Base-by-base conservation (phyloP, 2,888 invertebrate genomes). In the Prosapia bicincta region DNA sequence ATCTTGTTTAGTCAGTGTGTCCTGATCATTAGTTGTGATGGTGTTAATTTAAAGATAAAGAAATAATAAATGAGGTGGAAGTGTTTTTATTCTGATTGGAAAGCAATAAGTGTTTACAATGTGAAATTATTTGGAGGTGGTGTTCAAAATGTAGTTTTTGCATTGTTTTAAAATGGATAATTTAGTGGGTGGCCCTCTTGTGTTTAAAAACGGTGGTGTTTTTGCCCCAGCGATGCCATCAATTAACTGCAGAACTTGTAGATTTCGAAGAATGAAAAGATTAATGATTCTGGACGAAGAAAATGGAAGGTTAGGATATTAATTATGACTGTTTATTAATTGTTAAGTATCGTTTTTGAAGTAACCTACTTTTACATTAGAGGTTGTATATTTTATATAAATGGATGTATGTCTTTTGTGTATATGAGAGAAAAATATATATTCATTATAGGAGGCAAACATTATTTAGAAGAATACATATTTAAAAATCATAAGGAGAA, bases 181-280 rank as follows among this genome's bases (percentile, higher is more conserved):
- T 15, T 23, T 25, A 25, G 24, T 71, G 13, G 25, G 15, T 15
- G 69, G 54, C 2, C 74, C 78, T 6, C 74, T 81, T 38, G 80
- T 81, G 72, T 80, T 81, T 72, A 74, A 76, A 66, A 79, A 80
- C 54, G 80, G 80, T 9, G 81, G 80, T 20, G 77, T 81, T 28
- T 80, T 81, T 68, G 77, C 76, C 26, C 76, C 74, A 13, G 76
- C 72, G n/a, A 77, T 78, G 69, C 81, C 81, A 24, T 79, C 80
- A 23, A 80, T 81, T 66, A 77, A 78, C 67, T 81, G 80, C 77
- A 74, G 74, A 24, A 81, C 81, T 7, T 80, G 81, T 72, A 79
- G 79, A 30, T 76, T 74, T n/a, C 74, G 78, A 20, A 71, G 80
- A 7, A 69, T 75, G 15, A 71, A 69, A 69, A 65, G 77, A 13